Conservation (phyloP, 2,113 vertebrate species). For the Dromas ardeola region DNA sequence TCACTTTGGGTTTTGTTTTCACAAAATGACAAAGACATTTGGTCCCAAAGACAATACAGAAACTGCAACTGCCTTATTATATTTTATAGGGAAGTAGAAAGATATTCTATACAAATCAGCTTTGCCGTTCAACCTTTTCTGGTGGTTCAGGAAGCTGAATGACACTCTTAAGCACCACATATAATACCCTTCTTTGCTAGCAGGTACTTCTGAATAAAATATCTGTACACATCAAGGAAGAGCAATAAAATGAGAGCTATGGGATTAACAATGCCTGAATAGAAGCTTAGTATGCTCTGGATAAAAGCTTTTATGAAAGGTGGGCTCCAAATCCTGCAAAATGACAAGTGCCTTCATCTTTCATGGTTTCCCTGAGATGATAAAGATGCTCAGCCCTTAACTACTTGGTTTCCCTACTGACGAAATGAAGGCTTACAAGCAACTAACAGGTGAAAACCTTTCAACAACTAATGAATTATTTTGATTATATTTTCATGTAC, state of each 20-base stretch:
- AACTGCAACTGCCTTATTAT: not conserved
- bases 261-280: not conserved
- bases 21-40: not conserved
- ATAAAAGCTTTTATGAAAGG: not conserved
- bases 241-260: not conserved
- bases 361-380: not conserved
- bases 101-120: not conserved
- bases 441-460: not conserved
- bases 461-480: not conserved
- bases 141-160: not conserved
- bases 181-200: not conserved
- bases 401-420: not conserved
- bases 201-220: not conserved
- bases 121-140: not conserved
- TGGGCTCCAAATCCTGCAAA: not conserved
- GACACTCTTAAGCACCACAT: not conserved
- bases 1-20: not conserved
- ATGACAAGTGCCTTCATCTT: not conserved
- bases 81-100: not conserved
- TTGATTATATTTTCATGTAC: not conserved
- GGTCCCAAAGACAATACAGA: not conserved
- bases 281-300: not conserved
- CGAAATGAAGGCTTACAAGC: not conserved
- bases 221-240: not conserved
- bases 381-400: not conserved